Percentiles rank a stretch among this genome's conserved stretches.
Conservation (phyloP, 1,140 invertebrate species). For the Trichogramma pretiosum region DNA sequence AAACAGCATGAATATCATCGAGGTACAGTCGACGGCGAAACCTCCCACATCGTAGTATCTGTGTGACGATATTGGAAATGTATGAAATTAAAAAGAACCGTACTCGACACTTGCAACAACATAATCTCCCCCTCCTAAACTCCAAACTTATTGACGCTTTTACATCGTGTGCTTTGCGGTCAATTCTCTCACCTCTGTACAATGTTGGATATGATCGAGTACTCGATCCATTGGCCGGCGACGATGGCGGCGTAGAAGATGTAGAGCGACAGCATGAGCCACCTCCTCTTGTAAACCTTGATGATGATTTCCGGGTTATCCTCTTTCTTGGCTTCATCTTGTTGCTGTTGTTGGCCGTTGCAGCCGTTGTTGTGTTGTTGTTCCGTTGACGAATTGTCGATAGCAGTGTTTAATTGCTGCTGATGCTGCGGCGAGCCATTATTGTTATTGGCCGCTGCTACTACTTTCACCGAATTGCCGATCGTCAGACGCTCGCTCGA, state of each 20-base stretch:
- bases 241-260: constrained; percentile 46
- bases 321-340: no score
- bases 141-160: no score
- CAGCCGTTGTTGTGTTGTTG: no score
- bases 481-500: background rate
- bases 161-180: no score
- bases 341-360: no score
- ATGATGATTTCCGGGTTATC: no score
- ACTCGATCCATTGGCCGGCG: constrained; percentile 51
- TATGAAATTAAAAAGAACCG: constrained; percentile 1
- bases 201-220: constrained; percentile 49
- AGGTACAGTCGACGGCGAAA: constrained; percentile 57
- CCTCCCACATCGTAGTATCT: constrained; percentile 48
- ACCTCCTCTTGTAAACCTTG: constrained; percentile 44
- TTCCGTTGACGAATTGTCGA: no score
- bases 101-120: no score
- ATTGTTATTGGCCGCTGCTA: background rate
- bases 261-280: constrained; percentile 54
- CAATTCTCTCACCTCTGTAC: constrained; percentile 40
- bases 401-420: no score
- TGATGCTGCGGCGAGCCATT: no score
- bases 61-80: no score
- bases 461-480: background rate
- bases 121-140: no score
- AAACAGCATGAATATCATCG: constrained; percentile 62